Base-by-base conservation (phyloP, 1,140 invertebrate species). In the Aphidius gifuensis region DNA sequence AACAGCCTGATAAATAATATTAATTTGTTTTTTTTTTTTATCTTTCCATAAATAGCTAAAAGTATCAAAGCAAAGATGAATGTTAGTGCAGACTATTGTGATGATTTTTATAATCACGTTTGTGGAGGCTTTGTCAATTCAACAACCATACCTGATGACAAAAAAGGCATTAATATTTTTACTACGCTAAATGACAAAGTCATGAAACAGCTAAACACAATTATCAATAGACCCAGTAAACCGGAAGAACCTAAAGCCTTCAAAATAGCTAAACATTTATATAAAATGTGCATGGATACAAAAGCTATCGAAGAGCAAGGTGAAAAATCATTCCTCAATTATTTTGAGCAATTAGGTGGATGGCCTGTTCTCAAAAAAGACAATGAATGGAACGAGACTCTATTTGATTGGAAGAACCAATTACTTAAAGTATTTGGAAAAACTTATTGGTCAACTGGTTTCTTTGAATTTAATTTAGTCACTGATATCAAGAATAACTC, bases 381-480 rank as follows among this genome's bases (percentile, higher is more conserved):
- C 16, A 16, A 16, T 16, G 16, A 16, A 16, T 16, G 16, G 16
- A 16, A 89, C 61, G 82, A 83, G 0, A 85, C 84, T 23, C 74
- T 83, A 1, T 94, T 91, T 76, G 85, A 87, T 50, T 96, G 92
- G 93, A 88, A 87, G 69, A 83, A 92, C 64, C 88, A 88, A 7
- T 87, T 94, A 5, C 93, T 91, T 80, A 89, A 85, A 60, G 94
- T 93, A 79, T 83, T 90, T 23, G 79, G 81, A 51, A 78, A 84
- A 5, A 94, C 94, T 5, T 94, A 92, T 74, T 92, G 90, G 6
- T 89, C 93, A 46, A 92, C 95, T 76, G 94, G 96, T 72, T 89
- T 96, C 71, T 85, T 97, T 21, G 92, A 95, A 71, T 93, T 96
- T 68, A 93, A 91, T 89, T 97, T 58, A 87, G 88, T 4, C 90